Base-by-base conservation (phyloP, 2,888 invertebrate species). In the Heliothis peltigera region DNA sequence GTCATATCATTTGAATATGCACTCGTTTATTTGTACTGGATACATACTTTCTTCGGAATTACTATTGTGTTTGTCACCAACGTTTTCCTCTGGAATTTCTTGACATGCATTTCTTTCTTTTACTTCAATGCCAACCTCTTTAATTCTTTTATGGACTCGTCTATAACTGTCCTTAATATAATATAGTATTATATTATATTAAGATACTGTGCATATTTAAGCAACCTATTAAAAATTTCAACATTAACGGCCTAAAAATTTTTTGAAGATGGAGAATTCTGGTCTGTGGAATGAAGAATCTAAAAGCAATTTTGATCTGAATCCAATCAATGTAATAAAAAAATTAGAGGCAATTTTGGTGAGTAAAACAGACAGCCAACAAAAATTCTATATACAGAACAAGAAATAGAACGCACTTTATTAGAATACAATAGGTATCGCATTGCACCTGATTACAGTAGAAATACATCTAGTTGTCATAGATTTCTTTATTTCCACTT, bases 371-470 rank as follows among this genome's bases (percentile, higher is more conserved):
- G 39, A 54, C 44, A 47, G 7, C 4, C 19, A 17, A 35, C 19
- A 32, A 0, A 4, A 17, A 39, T 75, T 62, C 22, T 55, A 52
- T 44, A 59, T 64, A 70, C 7, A 7, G 8, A 56, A 53, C 21
- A 43, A 39, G 35, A 75, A 70, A 39, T 70, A 51, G 71, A 60
- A 54, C 75, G 66, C 68, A 62, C 66, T 64, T 21, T 66, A 79
- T 84, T 86, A 77, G 75, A 82, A 86, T 86, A 86, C 85, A 85
- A 86, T 84, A 66, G 75, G 17, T 48, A 43, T 57, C 39, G 52
- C 39, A 51, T 28, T 75, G 67, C 51, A 69, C 42, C n/a, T 12
- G 10, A 56, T 39, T 17, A 25, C 19, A 61, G 2, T 22, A 44
- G 18, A 70, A 28, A 62, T 72, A 57, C 64, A 65, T 67, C 21